These are phyloP conservation scores for Laticauda laticaudata DNA, from an alignment of 2,113 vertebrate species.

Conservation along the genomic window DNA sequence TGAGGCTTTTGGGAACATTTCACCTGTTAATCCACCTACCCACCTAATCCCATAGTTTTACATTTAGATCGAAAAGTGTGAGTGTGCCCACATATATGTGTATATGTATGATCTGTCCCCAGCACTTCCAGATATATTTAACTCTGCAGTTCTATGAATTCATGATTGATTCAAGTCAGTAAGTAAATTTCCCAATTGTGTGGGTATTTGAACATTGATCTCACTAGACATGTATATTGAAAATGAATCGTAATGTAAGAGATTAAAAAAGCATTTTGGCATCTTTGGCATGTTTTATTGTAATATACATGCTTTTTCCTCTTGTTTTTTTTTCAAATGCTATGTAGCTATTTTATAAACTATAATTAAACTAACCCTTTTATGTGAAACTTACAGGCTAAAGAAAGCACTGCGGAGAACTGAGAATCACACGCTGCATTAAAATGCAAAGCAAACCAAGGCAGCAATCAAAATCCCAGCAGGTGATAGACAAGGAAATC, in stretches of 20 bases:
- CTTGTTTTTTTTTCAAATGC: neutral
- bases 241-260: neutral
- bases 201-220: neutral
- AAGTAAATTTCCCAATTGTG: neutral
- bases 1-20: neutral
- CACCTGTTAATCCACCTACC: neutral
- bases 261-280: neutral
- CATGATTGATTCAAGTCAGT: neutral
- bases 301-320: neutral
- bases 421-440: neutral
- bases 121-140: neutral
- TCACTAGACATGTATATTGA: neutral
- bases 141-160: neutral
- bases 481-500: neutral
- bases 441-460: neutral
- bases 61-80: neutral
- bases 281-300: neutral
- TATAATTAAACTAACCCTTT: neutral
- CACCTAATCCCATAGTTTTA: neutral
- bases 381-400: neutral
- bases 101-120: neutral
- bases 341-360: neutral
- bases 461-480: neutral
- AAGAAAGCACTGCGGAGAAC: neutral
- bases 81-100: neutral